phyloP scores from a whole-genome alignment of 2,888 invertebrate genomes.

The Thereva nobilitata region DNA sequence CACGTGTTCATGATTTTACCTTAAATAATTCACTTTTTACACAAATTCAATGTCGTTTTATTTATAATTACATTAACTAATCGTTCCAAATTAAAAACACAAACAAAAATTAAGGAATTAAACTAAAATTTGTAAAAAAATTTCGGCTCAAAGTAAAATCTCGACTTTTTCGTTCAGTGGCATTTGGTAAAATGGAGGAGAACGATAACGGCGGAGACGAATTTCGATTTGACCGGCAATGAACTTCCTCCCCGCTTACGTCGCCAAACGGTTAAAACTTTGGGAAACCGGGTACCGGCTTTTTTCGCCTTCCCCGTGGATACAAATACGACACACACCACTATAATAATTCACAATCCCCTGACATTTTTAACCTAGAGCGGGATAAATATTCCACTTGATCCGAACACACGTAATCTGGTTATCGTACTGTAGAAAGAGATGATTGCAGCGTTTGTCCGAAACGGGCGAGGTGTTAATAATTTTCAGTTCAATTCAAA shows the following conservation, averaged over 20 bases:
- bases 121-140: slow-evolving; percentile 1
- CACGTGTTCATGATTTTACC: slow-evolving; percentile 30
- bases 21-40: slow-evolving; percentile 15
- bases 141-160: slow-evolving; percentile 9
- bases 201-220: slow-evolving; percentile 6
- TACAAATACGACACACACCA: too few relatives aligned
- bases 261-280: neutral
- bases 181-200: slow-evolving; percentile 25
- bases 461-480: too few relatives aligned
- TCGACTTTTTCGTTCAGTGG: slow-evolving; percentile 16
- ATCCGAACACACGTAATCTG: too few relatives aligned
- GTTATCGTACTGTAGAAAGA: too few relatives aligned
- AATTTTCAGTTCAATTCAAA: too few relatives aligned
- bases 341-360: too few relatives aligned
- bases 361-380: too few relatives aligned
- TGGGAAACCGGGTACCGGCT: neutral
- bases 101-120: slow-evolving; percentile 6
- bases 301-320: neutral
- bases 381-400: too few relatives aligned
- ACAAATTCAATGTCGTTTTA: neutral
- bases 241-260: slow-evolving; percentile 8
- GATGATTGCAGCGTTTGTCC: too few relatives aligned
- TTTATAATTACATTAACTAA: neutral
- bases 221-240: slow-evolving; percentile 30
- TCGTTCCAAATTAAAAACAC: slow-evolving; percentile 9